Evolutionary conservation across 2,113 vertebrate species (phyloP).

Genomic region (Dasyornis broadbenti): DNA sequence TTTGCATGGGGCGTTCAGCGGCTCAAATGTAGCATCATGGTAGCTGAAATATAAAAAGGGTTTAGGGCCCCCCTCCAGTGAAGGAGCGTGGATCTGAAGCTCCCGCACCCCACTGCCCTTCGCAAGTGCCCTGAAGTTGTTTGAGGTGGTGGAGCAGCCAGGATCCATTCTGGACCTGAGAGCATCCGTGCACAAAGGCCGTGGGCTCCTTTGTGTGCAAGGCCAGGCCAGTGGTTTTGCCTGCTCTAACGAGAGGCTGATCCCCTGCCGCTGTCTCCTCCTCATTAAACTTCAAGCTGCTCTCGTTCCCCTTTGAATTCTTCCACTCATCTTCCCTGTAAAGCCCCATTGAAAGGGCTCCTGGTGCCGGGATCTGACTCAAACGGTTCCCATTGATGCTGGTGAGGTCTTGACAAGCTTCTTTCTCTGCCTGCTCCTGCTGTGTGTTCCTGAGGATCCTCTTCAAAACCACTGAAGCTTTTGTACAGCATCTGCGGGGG

Average conservation of each 20-base stretch:
- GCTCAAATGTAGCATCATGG: background rate
- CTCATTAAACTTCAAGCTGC: constrained; percentile 57
- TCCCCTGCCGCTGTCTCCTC: background rate
- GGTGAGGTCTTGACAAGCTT: constrained; percentile 21
- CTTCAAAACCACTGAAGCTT: background rate
- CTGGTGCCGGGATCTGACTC: background rate
- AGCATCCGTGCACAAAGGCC: background rate
- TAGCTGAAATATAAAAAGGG: background rate
- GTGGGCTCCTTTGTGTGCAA: background rate
- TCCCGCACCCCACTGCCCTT: background rate
- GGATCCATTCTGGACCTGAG: background rate
- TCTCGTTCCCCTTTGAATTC: constrained; percentile 1
- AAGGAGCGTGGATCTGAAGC: background rate
- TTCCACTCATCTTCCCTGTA: background rate
- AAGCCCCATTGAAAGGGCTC: constrained; percentile 9
- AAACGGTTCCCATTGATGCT: background rate
- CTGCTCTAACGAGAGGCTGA: background rate
- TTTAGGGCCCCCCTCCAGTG: background rate
- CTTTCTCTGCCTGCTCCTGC: background rate
- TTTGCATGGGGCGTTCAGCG: accelerated
- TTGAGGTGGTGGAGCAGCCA: background rate
- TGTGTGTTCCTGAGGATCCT: background rate
- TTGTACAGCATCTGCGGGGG: accelerated
- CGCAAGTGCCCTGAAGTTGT: background rate
- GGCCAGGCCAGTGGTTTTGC: background rate